Evolutionary conservation across 2,797 vertebrate genomes (phyloP).

Genomic region (Limosa lapponica): DNA sequence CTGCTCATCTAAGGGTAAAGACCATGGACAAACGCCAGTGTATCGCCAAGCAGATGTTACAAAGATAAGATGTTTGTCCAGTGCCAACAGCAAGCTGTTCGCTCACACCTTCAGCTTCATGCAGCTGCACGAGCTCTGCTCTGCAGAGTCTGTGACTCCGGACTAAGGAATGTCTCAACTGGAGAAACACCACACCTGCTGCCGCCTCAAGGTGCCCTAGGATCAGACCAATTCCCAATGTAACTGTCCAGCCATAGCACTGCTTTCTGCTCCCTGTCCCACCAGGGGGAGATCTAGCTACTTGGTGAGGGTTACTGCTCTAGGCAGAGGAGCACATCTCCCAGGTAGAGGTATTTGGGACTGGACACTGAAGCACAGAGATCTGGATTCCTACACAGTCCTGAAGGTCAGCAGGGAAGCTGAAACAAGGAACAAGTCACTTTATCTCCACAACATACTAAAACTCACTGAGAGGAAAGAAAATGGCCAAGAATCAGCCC

Average conservation of each 20-base stretch:
- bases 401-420: not conserved
- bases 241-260: fast-evolving
- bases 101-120: not conserved
- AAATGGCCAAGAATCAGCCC: not conserved
- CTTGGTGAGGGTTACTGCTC: not conserved
- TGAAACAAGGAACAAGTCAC: not conserved
- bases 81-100: not conserved
- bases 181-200: not conserved
- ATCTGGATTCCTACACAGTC: not conserved
- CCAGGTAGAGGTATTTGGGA: fast-evolving
- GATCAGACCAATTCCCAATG: not conserved
- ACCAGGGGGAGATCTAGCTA: conserved; percentile 62
- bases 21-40: not conserved
- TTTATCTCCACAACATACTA: not conserved
- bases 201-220: not conserved
- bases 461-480: not conserved
- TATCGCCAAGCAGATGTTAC: not conserved
- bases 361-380: not conserved
- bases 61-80: not conserved
- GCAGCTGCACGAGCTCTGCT: not conserved
- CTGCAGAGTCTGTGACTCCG: not conserved
- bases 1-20: not conserved
- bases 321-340: not conserved
- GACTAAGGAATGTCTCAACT: conserved; percentile 33
- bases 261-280: conserved; percentile 2